Conservation (phyloP, 2,797 vertebrate genomes). For the Rhadinocentrus ornatus region DNA sequence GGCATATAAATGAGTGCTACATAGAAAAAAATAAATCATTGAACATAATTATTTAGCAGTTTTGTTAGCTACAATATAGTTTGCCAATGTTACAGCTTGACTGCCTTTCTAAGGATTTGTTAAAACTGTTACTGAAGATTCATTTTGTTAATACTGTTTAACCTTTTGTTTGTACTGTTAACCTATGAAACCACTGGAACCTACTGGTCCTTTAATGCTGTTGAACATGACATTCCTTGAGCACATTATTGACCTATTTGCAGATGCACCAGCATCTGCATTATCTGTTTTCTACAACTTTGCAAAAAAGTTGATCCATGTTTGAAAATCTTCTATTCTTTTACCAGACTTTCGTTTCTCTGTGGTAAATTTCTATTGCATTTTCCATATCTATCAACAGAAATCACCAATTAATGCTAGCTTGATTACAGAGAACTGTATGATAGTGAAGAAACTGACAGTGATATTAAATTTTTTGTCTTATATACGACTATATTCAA, state of each 20-base stretch:
- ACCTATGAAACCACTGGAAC: background rate
- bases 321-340: too few species aligned
- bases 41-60: background rate
- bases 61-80: background rate
- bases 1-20: background rate
- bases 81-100: too few species aligned
- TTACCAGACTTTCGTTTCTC: too few species aligned
- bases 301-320: background rate
- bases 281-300: background rate
- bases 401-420: too few species aligned
- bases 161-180: background rate
- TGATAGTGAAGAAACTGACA: background rate
- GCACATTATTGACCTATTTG: background rate
- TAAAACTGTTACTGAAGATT: background rate
- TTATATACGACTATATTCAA: background rate
- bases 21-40: background rate
- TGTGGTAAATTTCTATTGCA: too few species aligned
- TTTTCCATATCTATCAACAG: too few species aligned
- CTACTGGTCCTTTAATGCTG: background rate
- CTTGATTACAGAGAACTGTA: too few species aligned
- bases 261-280: background rate
- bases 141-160: background rate
- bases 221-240: background rate
- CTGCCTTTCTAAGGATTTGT: too few species aligned
- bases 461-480: background rate